Conservation (phyloP, 2,888 invertebrate species). For the Nymphalis c-album region DNA sequence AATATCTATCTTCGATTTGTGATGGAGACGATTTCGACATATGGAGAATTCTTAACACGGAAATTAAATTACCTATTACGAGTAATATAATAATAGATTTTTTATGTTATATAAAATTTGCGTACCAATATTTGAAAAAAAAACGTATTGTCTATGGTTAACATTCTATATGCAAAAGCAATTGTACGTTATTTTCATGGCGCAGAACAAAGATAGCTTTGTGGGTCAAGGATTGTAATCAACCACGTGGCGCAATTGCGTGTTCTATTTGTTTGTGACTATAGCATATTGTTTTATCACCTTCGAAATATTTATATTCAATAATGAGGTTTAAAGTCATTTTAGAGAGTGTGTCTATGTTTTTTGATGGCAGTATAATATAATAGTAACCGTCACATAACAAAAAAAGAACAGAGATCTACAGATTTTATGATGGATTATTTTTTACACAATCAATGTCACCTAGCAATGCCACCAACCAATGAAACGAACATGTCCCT, state of each 20-base stretch:
- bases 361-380: too few relatives aligned
- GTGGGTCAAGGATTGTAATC: constrained; percentile 31
- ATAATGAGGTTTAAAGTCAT: too few relatives aligned
- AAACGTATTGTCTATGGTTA: background rate
- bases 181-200: constrained; percentile 27
- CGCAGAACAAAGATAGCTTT: constrained; percentile 24
- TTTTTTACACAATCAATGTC: too few relatives aligned
- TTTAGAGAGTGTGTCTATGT: too few relatives aligned
- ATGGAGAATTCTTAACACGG: too few relatives aligned
- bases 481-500: too few relatives aligned
- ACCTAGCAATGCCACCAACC: too few relatives aligned
- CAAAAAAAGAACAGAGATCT: too few relatives aligned
- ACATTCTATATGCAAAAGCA: constrained; percentile 21
- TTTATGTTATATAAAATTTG: background rate
- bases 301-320: constrained; percentile 1
- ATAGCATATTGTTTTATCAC: constrained; percentile 9
- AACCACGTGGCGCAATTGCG: constrained; percentile 32
- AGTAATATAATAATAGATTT: background rate
- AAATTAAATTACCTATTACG: background rate
- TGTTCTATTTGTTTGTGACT: constrained; percentile 23
- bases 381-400: too few relatives aligned
- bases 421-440: too few relatives aligned
- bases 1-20: too few relatives aligned
- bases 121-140: background rate
- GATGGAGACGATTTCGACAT: too few relatives aligned